Conservation (phyloP, 2,797 vertebrate genomes). For the Tokudaia tokunoshimensis region DNA sequence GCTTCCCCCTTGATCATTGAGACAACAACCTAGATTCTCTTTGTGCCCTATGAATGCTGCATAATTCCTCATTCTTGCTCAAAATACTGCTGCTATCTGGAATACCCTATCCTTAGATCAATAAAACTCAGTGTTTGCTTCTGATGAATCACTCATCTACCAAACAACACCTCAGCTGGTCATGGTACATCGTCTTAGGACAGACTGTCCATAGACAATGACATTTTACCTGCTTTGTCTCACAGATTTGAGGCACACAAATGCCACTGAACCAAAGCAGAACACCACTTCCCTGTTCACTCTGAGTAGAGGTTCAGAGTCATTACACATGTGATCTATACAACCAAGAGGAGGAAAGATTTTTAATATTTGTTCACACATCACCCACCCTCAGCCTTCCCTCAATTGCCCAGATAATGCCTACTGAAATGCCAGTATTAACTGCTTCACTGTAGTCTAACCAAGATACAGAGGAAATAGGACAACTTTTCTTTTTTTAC, state of each 20-base stretch:
- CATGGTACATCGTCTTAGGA: too few species aligned
- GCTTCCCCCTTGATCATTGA: background rate
- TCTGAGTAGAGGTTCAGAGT: background rate
- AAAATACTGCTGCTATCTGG: background rate
- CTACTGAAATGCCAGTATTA: background rate
- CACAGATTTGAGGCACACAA: background rate
- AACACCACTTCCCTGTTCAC: background rate
- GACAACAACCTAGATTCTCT: background rate
- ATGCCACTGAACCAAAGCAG: background rate
- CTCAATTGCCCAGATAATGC: background rate
- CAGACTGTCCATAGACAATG: background rate
- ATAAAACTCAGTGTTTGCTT: background rate
- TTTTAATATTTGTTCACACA: background rate
- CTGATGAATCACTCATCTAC: background rate
- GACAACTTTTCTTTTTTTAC: background rate
- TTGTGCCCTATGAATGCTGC: accelerated
- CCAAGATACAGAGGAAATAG: background rate
- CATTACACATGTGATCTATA: background rate
- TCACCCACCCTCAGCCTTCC: background rate
- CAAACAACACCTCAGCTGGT: background rate
- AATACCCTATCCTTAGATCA: background rate
- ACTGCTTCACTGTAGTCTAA: background rate
- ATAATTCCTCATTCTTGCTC: background rate
- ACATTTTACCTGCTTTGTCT: background rate
- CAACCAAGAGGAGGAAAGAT: background rate